These are phyloP conservation scores for Rynchops niger DNA, from an alignment of 2,113 vertebrate species.

Conservation along the genomic window DNA sequence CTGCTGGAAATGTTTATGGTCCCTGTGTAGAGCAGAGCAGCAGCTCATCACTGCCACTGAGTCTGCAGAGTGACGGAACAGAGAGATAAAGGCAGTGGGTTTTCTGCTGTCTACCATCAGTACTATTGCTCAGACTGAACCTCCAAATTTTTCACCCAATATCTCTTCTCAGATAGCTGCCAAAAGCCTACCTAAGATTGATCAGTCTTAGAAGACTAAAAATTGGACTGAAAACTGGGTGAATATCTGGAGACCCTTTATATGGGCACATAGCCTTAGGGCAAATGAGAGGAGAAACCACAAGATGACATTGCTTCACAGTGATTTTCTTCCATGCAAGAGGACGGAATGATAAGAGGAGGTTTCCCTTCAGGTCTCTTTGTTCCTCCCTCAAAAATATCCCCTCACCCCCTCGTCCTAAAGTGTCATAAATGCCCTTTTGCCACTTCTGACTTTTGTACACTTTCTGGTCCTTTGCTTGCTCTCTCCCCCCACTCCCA, in stretches of 20 bases:
- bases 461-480: neutral
- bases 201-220: neutral
- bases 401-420: neutral
- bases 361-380: neutral
- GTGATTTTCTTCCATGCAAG: neutral
- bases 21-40: neutral
- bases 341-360: neutral
- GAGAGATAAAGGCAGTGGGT: neutral
- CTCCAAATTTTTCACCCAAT: neutral
- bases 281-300: neutral
- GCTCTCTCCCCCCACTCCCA: accelerated
- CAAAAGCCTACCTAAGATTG: neutral
- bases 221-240: neutral
- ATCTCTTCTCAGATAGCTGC: neutral
- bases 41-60: neutral
- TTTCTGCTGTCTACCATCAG: neutral
- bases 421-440: neutral
- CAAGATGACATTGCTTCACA: accelerated
- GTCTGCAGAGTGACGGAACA: neutral
- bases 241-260: neutral
- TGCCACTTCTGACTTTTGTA: neutral
- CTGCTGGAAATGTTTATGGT: neutral
- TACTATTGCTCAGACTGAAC: neutral
- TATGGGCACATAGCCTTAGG: neutral
- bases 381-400: neutral